Conservation (phyloP, 2,113 vertebrate species). For the Nansenia antarctica region DNA sequence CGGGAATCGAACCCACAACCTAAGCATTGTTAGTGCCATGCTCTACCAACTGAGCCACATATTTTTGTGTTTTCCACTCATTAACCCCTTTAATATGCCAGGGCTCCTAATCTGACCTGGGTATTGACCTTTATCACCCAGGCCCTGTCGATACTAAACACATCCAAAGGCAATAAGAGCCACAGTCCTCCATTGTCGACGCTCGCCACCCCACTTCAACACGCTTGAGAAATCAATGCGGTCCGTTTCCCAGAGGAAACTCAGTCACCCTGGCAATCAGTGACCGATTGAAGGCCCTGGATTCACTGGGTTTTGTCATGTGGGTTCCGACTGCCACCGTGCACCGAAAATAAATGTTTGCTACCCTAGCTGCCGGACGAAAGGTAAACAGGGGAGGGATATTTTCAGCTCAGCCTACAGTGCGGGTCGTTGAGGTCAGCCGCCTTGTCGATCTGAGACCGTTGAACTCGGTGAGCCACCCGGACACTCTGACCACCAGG, state of each 20-base stretch:
- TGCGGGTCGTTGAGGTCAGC: constrained; percentile 17
- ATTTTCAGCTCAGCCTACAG: constrained; percentile 43
- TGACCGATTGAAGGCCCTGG: not conserved
- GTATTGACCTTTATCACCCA: constrained; percentile 19
- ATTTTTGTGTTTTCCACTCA: too few relatives aligned
- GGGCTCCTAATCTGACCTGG: constrained; percentile 23
- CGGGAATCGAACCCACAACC: too few relatives aligned
- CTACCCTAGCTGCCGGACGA: not conserved
- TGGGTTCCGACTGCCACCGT: constrained; percentile 3
- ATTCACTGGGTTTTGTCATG: constrained; percentile 6
- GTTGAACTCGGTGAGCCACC: not conserved
- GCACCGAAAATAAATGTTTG: constrained; percentile 40
- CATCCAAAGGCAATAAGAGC: not conserved
- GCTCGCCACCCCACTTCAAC: too few relatives aligned
- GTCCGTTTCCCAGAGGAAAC: not conserved
- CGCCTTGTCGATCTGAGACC: not conserved
- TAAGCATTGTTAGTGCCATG: too few relatives aligned
- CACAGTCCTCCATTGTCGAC: too few relatives aligned
- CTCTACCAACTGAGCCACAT: too few relatives aligned
- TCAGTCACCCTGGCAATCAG: not conserved
- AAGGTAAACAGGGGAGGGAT: constrained; percentile 31
- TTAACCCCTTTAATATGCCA: not conserved
- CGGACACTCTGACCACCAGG: not conserved
- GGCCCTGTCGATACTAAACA: not conserved
- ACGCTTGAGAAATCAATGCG: not conserved